A percentile compares a stretch with the other conserved stretches of the same genome.
Conservation (phyloP, 2,113 vertebrate genomes). For the Saccopteryx bilineata region DNA sequence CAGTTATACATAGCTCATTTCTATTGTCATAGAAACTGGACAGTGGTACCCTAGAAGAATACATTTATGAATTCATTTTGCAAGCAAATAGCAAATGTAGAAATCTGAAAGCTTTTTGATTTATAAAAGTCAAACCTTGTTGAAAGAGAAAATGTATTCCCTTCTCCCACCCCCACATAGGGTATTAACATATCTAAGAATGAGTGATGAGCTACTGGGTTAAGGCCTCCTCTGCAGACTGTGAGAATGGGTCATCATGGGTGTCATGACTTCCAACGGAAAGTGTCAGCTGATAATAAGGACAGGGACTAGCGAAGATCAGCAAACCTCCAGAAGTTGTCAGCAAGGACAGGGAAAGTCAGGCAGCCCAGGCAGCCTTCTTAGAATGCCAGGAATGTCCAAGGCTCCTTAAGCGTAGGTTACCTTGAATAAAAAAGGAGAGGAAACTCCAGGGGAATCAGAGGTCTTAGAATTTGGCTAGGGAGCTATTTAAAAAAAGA, state of each 20-base stretch:
- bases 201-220: fast-evolving
- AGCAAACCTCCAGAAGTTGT: neutral
- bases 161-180: too few relatives aligned
- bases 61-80: slow-evolving; percentile 8
- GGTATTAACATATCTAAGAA: neutral
- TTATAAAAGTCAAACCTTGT: neutral
- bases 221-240: neutral
- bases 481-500: neutral
- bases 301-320: neutral
- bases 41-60: neutral
- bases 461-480: neutral
- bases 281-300: neutral
- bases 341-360: neutral
- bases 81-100: neutral
- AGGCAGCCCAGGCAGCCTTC: neutral
- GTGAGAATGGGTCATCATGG: neutral
- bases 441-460: neutral
- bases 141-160: neutral
- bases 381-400: neutral
- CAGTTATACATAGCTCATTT: neutral
- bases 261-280: neutral
- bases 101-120: slow-evolving; percentile 3
- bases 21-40: neutral
- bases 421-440: neutral
- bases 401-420: neutral